Base-by-base conservation (phyloP, 1,140 invertebrate species). In the Dendroctonus valens region DNA sequence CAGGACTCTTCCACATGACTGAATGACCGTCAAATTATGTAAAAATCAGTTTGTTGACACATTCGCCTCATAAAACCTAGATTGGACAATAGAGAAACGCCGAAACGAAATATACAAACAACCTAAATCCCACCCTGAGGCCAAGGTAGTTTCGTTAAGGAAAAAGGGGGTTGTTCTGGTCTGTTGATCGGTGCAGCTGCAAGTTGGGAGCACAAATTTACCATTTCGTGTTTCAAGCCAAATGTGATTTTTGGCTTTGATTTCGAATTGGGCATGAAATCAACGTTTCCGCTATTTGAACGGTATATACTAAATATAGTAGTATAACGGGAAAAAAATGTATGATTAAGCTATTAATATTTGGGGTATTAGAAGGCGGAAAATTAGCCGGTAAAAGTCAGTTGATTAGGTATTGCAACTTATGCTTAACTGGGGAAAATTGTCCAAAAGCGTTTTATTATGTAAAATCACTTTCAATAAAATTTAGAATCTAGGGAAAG, bases 151-250 rank as follows among this genome's bases (percentile, higher is more conserved):
- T 41, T 61, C 50, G 15, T 49, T 46, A 50, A 41, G 12, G 40
- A 26, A 54, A 9, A 51, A 11, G 54, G 59, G 69, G 73, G 72
- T 73, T 72, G 73, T 73, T 74, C 67, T 72, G 72, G 69, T 73
- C 70, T 71, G 64, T 52, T 72, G 73, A 72, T 73, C 70, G 71
- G 72, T 70, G 70, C 73, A 74, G 73, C 73, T 74, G 73, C 65
- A 54, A 7, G 7, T 11, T 46, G 44, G 3, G 9, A 0, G 12
- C 9, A 0, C 9, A 46, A 46, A 1, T 26, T 26, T 46, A 46
- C 12, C 7, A 8, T 38, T 15, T 60, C 59, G 57, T 69, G 66
- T 69, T 69, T 65, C 70, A 37, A 14, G n/a, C 54, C 54, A 69
- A 70, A 65, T 51, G 69, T 65, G 67, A 70, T 72, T 72, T 48